Evolutionary conservation across 2,113 vertebrate species (phyloP).

Genomic region (Acrocephalus kingi): DNA sequence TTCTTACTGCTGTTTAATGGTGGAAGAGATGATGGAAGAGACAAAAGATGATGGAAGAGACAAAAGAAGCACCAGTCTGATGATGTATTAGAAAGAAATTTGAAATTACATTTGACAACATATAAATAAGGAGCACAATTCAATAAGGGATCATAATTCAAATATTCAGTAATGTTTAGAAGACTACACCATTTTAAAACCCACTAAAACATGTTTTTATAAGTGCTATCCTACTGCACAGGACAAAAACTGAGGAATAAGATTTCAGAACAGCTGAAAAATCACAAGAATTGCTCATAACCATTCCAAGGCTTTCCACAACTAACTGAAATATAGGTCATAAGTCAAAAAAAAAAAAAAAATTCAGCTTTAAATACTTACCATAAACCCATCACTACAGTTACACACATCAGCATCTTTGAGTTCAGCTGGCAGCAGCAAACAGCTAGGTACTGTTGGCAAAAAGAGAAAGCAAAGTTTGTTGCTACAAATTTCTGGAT

Average conservation of each 20-base stretch:
- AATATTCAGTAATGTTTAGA: neutral
- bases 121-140: neutral
- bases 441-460: neutral
- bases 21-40: neutral
- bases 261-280: neutral
- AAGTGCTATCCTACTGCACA: neutral
- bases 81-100: neutral
- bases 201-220: neutral
- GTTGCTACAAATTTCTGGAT: neutral
- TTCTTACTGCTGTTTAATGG: neutral
- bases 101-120: neutral
- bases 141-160: neutral
- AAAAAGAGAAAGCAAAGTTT: neutral
- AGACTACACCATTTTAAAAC: neutral
- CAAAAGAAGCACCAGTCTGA: neutral
- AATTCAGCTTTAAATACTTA: neutral
- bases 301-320: neutral
- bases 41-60: neutral
- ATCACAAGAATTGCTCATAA: neutral
- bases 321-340: slow-evolving; percentile 8
- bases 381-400: neutral
- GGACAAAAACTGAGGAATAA: neutral
- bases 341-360: neutral
- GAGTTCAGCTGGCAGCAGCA: neutral
- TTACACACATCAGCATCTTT: slow-evolving; percentile 14